phyloP scores from a whole-genome alignment of 2,797 vertebrate genomes.

The Enteromius unitaeniatus region DNA sequence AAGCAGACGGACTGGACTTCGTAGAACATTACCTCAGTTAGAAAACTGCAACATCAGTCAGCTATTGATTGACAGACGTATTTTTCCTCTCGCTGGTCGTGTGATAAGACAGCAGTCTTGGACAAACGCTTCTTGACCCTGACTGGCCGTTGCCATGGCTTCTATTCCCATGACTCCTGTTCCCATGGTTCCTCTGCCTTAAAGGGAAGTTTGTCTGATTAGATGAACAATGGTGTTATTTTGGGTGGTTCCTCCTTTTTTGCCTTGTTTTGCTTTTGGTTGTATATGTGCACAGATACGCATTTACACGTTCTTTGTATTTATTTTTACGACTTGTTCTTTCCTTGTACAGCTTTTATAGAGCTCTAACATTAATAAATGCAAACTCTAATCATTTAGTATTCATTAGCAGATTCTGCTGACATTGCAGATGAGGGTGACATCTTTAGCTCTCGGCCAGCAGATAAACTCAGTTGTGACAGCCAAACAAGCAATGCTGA shows the following conservation, averaged over 20 bases:
- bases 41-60: constrained; percentile 45
- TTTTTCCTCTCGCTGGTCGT: constrained; percentile 26
- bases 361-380: constrained; percentile 1
- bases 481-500: background rate
- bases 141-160: constrained; percentile 60
- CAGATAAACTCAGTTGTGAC: constrained; percentile 28
- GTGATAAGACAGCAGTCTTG: constrained; percentile 49
- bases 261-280: constrained; percentile 45
- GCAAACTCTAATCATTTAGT: background rate
- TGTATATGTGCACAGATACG: constrained; percentile 33
- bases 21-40: constrained; percentile 52
- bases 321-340: background rate
- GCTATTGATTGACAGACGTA: constrained; percentile 59
- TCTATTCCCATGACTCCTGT: constrained; percentile 55
- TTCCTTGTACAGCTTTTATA: background rate
- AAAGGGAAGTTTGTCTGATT: constrained; percentile 67
- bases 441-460: background rate
- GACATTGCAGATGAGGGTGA: background rate
- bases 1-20: constrained; percentile 27
- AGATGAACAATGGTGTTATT: constrained; percentile 67
- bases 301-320: background rate
- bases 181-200: constrained; percentile 53
- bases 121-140: constrained; percentile 54
- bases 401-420: constrained; percentile 17
- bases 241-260: constrained; percentile 62